Percentiles rank a stretch among this genome's conserved stretches.
These are phyloP conservation scores for Polypedilum vanderplanki DNA, from an alignment of 1,140 invertebrate genomes.

Conservation along the genomic window DNA sequence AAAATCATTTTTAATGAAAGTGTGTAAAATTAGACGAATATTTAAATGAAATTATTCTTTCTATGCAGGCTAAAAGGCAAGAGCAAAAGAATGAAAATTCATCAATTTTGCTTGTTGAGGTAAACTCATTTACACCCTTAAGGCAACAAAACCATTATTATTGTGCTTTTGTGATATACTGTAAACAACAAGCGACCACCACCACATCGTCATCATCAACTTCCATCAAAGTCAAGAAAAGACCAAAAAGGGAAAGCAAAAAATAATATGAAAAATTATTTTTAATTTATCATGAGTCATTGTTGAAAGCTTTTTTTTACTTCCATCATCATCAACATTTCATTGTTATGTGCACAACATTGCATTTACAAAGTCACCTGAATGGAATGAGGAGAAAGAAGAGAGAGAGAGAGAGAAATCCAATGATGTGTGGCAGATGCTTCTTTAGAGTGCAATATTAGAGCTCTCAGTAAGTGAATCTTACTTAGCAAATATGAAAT, in stretches of 20 bases:
- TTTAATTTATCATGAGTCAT: neutral
- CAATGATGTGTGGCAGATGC: neutral
- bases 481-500: neutral
- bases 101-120: neutral
- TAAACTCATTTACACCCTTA: neutral
- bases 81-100: neutral
- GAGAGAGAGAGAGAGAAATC: neutral
- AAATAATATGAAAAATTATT: neutral
- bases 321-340: neutral
- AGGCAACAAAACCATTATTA: neutral
- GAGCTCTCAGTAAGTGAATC: neutral
- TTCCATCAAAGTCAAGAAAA: neutral
- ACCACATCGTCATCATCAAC: neutral
- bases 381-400: too few species aligned
- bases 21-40: too few species aligned
- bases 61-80: too few species aligned
- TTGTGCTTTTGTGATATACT: neutral
- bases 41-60: too few species aligned
- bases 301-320: neutral
- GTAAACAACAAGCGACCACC: neutral
- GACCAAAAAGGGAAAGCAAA: neutral
- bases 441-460: neutral
- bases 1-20: too few species aligned
- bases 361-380: neutral
- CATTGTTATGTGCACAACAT: neutral